Evolutionary conservation across 2,888 invertebrate species (phyloP), one percentile per base, ranked within the genome.

Genomic region (Acrobasis suavella): DNA sequence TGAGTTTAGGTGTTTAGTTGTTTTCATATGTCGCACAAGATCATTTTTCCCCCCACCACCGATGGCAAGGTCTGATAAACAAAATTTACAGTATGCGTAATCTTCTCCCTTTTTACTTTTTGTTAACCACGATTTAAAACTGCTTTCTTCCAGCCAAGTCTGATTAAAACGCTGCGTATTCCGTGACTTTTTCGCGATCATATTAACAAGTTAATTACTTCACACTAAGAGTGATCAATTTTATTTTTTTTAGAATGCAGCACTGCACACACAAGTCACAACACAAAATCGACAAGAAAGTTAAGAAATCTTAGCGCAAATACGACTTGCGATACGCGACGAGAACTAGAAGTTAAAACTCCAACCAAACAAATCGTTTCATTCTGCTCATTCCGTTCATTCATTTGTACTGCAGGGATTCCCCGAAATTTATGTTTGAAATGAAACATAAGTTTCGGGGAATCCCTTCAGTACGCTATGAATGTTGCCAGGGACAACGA

Each of bases 81-180:
- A 22, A 22, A 32, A 65, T 49, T 63, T 65, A 61, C 65, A 63
- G 58, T 61, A 65, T 59, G 63, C 63, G 54, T 63, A 65, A 54
- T 58, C 58, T 54, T 62, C 62, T 50, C 65, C 65, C 39, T 65
- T 62, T 63, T 63, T 39, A 59, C 62, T 62, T 55, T 39, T 62
- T 61, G 16, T 58, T 54, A 65, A 62, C 65, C 65, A 65, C 32
- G 62, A 42, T 42, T 37, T 50, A 50, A 64, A 64, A 59, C 16
- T 39, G 15, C 42, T 62, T 60, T 64, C 64, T 42, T 64, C 62
- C 62, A 64, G 50, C 64, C 64, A 64, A 56, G 49, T 55, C 32
- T 60, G 59, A 64, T 62, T 59, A 64, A 64, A 62, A 60, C 60
- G 50, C 32, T 62, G 65, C 60, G 56, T 39, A 39, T 62, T 60